These are phyloP conservation scores for Chrosomus eos DNA, from an alignment of 2,797 vertebrate genomes.

Conservation along the genomic window DNA sequence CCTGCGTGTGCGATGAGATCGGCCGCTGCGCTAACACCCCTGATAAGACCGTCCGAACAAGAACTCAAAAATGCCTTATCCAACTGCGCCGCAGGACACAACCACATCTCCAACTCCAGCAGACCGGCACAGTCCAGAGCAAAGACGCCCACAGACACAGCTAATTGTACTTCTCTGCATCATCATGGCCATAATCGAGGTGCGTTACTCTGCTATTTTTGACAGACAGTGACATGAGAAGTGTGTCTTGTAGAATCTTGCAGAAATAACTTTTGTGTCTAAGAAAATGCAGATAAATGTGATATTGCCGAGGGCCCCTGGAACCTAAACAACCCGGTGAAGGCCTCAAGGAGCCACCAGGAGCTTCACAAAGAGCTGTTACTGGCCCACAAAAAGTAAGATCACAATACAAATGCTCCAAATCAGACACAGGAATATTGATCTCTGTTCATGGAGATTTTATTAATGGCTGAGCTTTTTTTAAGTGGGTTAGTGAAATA, in stretches of 20 bases:
- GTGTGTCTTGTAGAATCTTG: constrained; percentile 18
- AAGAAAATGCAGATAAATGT: constrained; percentile 66
- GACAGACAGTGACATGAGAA: constrained; percentile 15
- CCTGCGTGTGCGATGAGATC: constrained; percentile 62
- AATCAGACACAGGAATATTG: constrained; percentile 13
- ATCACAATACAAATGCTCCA: constrained; percentile 9
- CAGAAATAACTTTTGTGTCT: constrained; percentile 45
- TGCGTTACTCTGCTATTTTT: constrained; percentile 51
- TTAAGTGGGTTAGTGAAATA: constrained; percentile 66
- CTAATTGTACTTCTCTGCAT: constrained; percentile 49
- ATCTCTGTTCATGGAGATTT: constrained; percentile 37
- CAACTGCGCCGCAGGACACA: constrained; percentile 29
- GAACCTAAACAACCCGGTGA: constrained; percentile 60
- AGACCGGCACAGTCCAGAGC: constrained; percentile 50
- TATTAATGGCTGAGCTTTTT: constrained; percentile 46
- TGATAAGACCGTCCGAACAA: constrained; percentile 15
- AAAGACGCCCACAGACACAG: constrained; percentile 49
- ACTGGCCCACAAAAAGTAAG: constrained; percentile 77
- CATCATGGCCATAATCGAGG: constrained; percentile 62
- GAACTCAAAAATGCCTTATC: constrained; percentile 51
- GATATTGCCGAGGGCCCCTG: constrained; percentile 49
- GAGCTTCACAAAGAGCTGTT: constrained; percentile 79
- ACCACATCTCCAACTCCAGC: constrained; percentile 33
- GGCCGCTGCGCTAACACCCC: constrained; percentile 39
- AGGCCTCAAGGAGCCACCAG: constrained; percentile 73